Evolutionary conservation across 2,113 vertebrate species (phyloP).

Genomic region (Platysternon megacephalum): DNA sequence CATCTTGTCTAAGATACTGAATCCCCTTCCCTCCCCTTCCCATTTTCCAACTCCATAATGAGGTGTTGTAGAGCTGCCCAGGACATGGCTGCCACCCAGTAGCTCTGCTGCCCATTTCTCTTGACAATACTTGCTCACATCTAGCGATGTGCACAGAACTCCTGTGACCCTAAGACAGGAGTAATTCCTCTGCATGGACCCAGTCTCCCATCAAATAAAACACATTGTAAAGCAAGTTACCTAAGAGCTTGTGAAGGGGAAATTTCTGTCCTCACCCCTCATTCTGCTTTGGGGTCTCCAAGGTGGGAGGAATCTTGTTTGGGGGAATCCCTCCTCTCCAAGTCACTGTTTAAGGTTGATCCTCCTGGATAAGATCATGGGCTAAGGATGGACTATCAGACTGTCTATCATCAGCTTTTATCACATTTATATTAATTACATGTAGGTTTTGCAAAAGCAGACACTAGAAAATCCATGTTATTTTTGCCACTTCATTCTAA

Average conservation of each 20-base stretch:
- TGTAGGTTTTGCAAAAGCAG: background rate
- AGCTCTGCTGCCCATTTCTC: background rate
- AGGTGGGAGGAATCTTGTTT: background rate
- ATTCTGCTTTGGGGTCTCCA: no score
- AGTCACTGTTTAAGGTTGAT: background rate
- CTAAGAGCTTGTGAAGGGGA: background rate
- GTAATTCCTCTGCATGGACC: background rate
- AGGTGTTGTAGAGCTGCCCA: background rate
- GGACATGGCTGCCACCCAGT: background rate
- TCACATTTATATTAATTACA: background rate
- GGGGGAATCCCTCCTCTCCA: background rate
- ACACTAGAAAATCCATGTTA: background rate
- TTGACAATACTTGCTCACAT: background rate
- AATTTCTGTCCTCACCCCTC: background rate
- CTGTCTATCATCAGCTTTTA: background rate
- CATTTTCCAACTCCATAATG: background rate
- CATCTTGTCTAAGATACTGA: background rate
- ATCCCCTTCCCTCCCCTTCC: accelerated
- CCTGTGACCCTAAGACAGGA: background rate
- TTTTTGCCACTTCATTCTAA: background rate
- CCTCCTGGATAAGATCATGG: background rate
- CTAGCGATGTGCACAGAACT: background rate
- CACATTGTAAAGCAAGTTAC: background rate
- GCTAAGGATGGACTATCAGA: no score
- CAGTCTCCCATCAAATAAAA: background rate